Evolutionary conservation across 2,797 vertebrate genomes (phyloP).

Genomic region (Myotis myotis): DNA sequence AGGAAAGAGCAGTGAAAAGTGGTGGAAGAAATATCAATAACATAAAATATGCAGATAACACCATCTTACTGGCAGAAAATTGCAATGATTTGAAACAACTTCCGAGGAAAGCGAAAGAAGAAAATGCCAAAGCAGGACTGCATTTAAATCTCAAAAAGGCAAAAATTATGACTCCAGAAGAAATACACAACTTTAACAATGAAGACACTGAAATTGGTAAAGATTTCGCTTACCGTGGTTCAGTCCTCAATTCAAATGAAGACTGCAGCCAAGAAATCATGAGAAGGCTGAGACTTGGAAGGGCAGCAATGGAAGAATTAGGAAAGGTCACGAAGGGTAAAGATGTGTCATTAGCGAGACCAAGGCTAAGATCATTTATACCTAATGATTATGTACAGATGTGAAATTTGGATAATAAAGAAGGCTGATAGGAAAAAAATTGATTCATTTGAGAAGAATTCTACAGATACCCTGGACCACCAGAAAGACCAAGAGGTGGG

Average conservation of each 20-base stretch:
- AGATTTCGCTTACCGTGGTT: neutral
- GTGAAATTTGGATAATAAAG: neutral
- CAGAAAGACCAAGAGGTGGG: neutral
- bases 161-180: neutral
- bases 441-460: neutral
- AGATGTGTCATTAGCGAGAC: neutral
- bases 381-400: neutral
- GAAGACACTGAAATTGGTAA: neutral
- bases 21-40: neutral
- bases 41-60: neutral
- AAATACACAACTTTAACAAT: neutral
- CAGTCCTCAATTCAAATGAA: neutral
- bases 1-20: neutral
- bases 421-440: neutral
- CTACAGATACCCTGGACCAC: neutral
- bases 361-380: neutral
- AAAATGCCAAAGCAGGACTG: neutral
- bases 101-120: neutral
- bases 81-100: neutral
- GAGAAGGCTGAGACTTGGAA: neutral
- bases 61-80: neutral
- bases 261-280: neutral
- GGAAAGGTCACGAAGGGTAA: neutral
- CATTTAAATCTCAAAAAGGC: neutral
- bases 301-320: neutral